Evolutionary conservation across 1,140 invertebrate genomes (phyloP).

Genomic region (Helicoverpa armigera): DNA sequence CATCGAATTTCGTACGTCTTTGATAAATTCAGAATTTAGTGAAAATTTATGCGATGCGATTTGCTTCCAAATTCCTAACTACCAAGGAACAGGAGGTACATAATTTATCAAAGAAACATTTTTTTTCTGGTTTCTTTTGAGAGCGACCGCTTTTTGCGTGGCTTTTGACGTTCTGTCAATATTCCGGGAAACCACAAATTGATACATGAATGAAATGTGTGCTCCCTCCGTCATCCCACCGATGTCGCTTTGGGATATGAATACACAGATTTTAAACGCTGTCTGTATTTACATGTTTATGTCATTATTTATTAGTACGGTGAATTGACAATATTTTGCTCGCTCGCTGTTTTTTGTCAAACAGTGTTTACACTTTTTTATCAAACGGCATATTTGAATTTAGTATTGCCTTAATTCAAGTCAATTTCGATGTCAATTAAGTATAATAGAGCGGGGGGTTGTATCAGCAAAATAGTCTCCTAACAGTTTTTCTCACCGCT

Average conservation of each 20-base stretch:
- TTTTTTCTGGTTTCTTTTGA: constrained; percentile 41
- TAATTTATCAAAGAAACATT: constrained; percentile 50
- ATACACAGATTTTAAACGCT: neutral
- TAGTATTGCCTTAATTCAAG: too few species aligned
- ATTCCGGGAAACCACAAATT: constrained; percentile 25
- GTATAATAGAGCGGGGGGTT: too few species aligned
- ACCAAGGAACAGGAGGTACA: constrained; percentile 30
- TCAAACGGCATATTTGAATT: too few species aligned
- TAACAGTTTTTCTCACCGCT: neutral
- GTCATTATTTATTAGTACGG: neutral
- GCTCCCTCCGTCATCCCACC: neutral
- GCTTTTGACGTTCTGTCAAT: constrained; percentile 32
- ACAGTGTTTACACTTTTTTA: too few species aligned
- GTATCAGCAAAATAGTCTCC: neutral
- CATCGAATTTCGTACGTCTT: constrained; percentile 49
- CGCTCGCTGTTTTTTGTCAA: too few species aligned
- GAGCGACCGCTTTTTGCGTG: constrained; percentile 13
- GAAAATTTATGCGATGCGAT: constrained; percentile 45
- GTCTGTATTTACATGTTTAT: neutral
- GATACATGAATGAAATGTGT: constrained; percentile 33
- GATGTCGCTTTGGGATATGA: constrained; percentile 1
- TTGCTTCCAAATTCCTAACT: constrained; percentile 41
- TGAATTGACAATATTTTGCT: neutral
- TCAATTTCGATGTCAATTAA: too few species aligned
- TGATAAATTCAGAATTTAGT: constrained; percentile 51